These are phyloP conservation scores for Actinernus sp. DNA, from an alignment of 92 coral and sea anemone genomes.

Conservation along the genomic window DNA sequence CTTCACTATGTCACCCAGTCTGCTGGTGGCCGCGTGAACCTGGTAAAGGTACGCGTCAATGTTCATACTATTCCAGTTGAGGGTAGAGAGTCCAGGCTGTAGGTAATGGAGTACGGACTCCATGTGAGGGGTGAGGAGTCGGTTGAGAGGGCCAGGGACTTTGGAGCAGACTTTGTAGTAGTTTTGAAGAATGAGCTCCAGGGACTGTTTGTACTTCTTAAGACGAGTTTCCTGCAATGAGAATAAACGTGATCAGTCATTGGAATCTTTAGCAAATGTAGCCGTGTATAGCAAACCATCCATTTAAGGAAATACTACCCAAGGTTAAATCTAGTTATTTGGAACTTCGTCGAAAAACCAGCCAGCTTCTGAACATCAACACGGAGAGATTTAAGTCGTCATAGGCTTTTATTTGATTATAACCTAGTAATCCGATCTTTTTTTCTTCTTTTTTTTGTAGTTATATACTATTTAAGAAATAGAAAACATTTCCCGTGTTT, in stretches of 20 bases:
- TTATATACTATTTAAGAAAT: too few relatives aligned
- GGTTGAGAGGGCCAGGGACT: constrained; percentile 78
- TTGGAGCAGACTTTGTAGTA: constrained; percentile 83
- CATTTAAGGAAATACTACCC: too few relatives aligned
- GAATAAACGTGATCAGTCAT: background rate
- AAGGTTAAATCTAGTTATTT: background rate
- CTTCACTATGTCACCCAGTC: constrained; percentile 85
- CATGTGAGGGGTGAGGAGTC: constrained; percentile 91
- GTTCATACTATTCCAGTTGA: constrained; percentile 99
- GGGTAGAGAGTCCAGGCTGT: constrained; percentile 93
- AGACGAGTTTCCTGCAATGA: constrained; percentile 87
- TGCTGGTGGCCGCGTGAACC: constrained; percentile 90
- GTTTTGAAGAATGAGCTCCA: constrained; percentile 88
- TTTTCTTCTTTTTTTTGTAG: too few relatives aligned
- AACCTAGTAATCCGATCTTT: too few relatives aligned
- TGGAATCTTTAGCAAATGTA: background rate
- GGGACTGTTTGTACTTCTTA: constrained; percentile 92
- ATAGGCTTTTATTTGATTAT: too few relatives aligned
- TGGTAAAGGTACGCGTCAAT: constrained; percentile 97
- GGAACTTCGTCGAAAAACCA: too few relatives aligned
- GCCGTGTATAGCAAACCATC: background rate
- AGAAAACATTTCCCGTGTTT: too few relatives aligned
- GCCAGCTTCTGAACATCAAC: too few relatives aligned
- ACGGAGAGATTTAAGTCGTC: too few relatives aligned
- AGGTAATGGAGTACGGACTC: constrained; percentile 94